phyloP scores from a whole-genome alignment of 1,140 invertebrate genomes.

The Polypedilum pembai region DNA sequence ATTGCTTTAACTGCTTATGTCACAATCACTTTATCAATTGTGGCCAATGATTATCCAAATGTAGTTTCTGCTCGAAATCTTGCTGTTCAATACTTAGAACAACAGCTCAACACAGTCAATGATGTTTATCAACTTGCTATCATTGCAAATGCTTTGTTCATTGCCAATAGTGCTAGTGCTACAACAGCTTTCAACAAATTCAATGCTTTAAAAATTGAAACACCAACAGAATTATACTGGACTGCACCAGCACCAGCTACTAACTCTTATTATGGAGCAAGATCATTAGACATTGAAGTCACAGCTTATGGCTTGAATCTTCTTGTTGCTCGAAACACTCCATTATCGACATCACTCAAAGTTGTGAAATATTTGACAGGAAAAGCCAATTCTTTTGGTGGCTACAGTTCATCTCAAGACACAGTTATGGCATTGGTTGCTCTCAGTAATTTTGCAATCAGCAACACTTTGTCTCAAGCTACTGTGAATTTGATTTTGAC shows the following conservation, averaged over 20 bases:
- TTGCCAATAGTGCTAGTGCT: slow-evolving; percentile 47
- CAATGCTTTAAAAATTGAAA: neutral
- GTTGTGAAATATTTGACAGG: slow-evolving; percentile 62
- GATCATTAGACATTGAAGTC: slow-evolving; percentile 66
- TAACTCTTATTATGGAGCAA: slow-evolving; percentile 45
- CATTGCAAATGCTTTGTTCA: slow-evolving; percentile 64
- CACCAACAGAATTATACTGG: neutral
- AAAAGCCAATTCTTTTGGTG: slow-evolving; percentile 67
- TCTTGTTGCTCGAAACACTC: slow-evolving; percentile 52
- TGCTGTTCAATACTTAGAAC: slow-evolving; percentile 40
- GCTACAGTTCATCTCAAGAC: slow-evolving; percentile 67
- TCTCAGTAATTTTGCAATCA: slow-evolving; percentile 51
- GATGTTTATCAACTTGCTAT: slow-evolving; percentile 70
- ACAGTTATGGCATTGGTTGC: slow-evolving; percentile 60
- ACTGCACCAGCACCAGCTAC: neutral
- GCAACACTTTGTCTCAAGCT: slow-evolving; percentile 36
- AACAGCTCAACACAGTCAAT: slow-evolving; percentile 36
- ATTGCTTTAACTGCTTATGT: slow-evolving; percentile 71
- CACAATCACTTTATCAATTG: slow-evolving; percentile 69
- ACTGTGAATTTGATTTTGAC: slow-evolving; percentile 32
- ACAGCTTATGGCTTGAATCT: slow-evolving; percentile 66
- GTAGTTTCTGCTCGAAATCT: slow-evolving; percentile 32
- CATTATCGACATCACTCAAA: slow-evolving; percentile 45
- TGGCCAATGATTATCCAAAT: neutral
- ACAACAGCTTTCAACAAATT: neutral